Evolutionary conservation across 1,140 invertebrate genomes (phyloP), one percentile per base, ranked within the genome.

Genomic region (Panagrolaimus sp.): DNA sequence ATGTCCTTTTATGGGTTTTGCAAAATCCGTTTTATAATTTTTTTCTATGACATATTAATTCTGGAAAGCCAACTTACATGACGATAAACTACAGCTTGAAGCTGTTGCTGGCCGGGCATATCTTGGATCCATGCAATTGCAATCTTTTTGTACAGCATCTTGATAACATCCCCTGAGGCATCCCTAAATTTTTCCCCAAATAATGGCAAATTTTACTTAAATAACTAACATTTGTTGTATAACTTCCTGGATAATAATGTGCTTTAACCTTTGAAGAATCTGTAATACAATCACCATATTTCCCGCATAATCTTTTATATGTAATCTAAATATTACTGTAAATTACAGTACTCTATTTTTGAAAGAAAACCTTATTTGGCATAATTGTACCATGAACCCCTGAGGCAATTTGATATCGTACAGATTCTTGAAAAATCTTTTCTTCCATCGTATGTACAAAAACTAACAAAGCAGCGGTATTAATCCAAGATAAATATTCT

Each of bases 241-340:
- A 73, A 7, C 26, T 58, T 9, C 71, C 71, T 10, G 71, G 63
- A 44, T 73, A 73, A 17, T 73, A 73, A 17, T 73, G 69, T 43
- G 71, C 14, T 10, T 73, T 21, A 12, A 73, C 72, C n/a, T 73
- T 55, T 7, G 62, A 55, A 2, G 47, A 43, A 24, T 52, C 28
- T 14, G 70, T 74, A 8, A 74, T 45, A 52, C 71, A 73, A n/a
- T 73, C 48, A 21, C 71, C 71, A 63, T 73, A 73, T 12, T 32
- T 68, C 4, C 71, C 71, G 21, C 71, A 32, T 1, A 73, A 72
- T 45, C 72, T 9, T 44, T 71, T 70, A 43, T 67, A 73, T 12
- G 43, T 58, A n/a, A 43, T 28, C 71, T 28, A 21, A 17, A 43
- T 1, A 48, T 73, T 32, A 4, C 17, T 63, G 52, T 44, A 68